Evolutionary conservation across 1,140 invertebrate species (phyloP), one percentile per base, ranked within the genome.

Genomic region (Araneus ventricosus): DNA sequence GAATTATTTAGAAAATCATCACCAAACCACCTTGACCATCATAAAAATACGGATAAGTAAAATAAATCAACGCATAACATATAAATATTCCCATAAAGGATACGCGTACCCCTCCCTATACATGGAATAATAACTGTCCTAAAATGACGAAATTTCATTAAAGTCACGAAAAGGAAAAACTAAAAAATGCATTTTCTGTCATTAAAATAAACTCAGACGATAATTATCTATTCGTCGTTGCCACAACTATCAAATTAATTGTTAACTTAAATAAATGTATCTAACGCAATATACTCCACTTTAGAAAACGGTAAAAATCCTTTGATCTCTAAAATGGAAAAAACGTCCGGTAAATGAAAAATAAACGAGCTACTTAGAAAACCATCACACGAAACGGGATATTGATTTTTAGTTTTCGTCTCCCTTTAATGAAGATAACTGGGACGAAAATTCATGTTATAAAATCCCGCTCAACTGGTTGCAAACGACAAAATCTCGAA

Each of bases 371-470:
- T 75, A 75, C 70, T 75, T 75, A 75, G 34, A 75, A 75, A 75
- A 75, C 70, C 70, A 75, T 75, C 70, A 75, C 70, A 30, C 34
- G 70, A 75, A 75, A 75, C 70, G 70, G 34, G 70, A 20, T 75
- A 75, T 75, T 75, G 70, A 75, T 75, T 75, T 75, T 75, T 34
- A 75, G 70, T 75, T 75, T 75, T 75, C 70, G 70, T 75, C 70
- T 34, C 20, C 70, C 20, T 75, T 75, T 75, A 75, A 75, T 75
- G 70, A 75, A 75, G 70, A 75, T 75, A 75, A 75, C 70, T 75
- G 30, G 20, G 70, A 37, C 27, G 30, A 75, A 75, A 75, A 75
- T 6, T 75, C 70, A 34, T 37, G 70, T 75, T 75, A 75, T 75
- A 75, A 75, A 75, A 75, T 75, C 30, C 70, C 30, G 34, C 70